Percentiles rank a stretch among this genome's conserved stretches.
phyloP scores from a whole-genome alignment of 2,113 vertebrate genomes.

The Pangasianodon gigas region DNA sequence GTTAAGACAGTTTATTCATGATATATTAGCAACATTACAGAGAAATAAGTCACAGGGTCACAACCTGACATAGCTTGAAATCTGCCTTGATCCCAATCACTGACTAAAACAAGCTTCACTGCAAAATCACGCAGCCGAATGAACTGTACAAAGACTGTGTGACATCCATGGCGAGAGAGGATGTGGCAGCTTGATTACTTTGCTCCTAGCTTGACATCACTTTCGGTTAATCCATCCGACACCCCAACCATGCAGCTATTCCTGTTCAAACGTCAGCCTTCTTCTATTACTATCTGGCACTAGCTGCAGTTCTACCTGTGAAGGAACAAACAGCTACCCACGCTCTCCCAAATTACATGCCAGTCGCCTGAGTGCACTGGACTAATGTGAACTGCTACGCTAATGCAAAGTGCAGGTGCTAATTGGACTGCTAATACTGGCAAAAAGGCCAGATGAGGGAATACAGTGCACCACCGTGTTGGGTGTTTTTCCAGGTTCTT shows the following conservation, averaged over 20 bases:
- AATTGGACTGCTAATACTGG: slow-evolving; percentile 34
- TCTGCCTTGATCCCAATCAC: slow-evolving; percentile 10
- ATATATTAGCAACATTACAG: background rate
- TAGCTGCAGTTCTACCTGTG: slow-evolving; percentile 30
- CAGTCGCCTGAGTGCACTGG: background rate
- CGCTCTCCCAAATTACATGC: slow-evolving; percentile 10
- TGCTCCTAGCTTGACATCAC: slow-evolving; percentile 38
- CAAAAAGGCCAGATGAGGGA: background rate
- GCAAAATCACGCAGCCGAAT: slow-evolving; percentile 33
- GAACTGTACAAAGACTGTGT: slow-evolving; percentile 15
- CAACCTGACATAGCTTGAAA: slow-evolving; percentile 22
- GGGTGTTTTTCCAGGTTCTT: slow-evolving; percentile 29
- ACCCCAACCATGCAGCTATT: slow-evolving; percentile 22
- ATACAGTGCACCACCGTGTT: background rate
- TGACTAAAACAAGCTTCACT: slow-evolving; percentile 29
- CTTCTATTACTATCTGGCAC: background rate
- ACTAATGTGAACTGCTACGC: background rate
- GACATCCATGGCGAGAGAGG: slow-evolving; percentile 29
- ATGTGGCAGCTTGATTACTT: slow-evolving; percentile 49
- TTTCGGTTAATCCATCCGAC: slow-evolving; percentile 46
- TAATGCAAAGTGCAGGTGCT: slow-evolving; percentile 38
- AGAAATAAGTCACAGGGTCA: slow-evolving; percentile 16
- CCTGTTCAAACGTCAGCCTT: slow-evolving; percentile 23
- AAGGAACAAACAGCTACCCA: slow-evolving; percentile 20
- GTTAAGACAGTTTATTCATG: slow-evolving; percentile 8